Evolutionary conservation across 2,888 invertebrate species (phyloP).

Genomic region (Tubiluchus corallicola): DNA sequence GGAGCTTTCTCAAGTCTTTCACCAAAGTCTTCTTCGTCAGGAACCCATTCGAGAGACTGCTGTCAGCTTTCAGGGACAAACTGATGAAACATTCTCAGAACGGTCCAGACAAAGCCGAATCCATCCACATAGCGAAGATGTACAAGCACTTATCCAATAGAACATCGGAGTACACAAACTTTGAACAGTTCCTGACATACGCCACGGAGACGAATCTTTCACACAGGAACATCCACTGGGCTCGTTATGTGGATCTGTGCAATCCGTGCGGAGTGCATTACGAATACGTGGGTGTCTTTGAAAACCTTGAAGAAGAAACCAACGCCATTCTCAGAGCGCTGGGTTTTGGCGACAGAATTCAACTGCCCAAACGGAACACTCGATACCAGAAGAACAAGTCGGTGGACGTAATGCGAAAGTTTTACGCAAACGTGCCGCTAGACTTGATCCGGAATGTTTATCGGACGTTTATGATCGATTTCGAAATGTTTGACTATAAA

Average conservation of each 20-base stretch:
- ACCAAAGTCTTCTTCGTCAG: too few relatives aligned
- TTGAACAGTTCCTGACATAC: background rate
- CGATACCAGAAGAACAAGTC: background rate
- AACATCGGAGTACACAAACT: too few relatives aligned
- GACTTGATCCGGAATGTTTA: background rate
- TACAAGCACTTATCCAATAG: too few relatives aligned
- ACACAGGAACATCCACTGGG: background rate
- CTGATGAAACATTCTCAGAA: too few relatives aligned
- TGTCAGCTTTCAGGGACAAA: too few relatives aligned
- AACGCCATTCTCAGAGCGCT: background rate
- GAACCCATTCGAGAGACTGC: too few relatives aligned
- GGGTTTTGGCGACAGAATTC: background rate
- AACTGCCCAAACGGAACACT: background rate
- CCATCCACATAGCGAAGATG: too few relatives aligned
- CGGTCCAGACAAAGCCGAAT: too few relatives aligned
- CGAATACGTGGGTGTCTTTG: background rate
- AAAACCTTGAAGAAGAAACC: background rate
- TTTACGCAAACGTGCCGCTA: background rate
- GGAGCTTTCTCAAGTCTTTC: too few relatives aligned
- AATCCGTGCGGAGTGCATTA: background rate
- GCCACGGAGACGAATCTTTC: background rate
- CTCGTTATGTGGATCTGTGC: background rate
- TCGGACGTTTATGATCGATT: background rate
- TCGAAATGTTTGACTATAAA: background rate
- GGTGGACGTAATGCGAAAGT: background rate